phyloP scores from a whole-genome alignment of 2,888 invertebrate species.

The Xestia rhomboidea region DNA sequence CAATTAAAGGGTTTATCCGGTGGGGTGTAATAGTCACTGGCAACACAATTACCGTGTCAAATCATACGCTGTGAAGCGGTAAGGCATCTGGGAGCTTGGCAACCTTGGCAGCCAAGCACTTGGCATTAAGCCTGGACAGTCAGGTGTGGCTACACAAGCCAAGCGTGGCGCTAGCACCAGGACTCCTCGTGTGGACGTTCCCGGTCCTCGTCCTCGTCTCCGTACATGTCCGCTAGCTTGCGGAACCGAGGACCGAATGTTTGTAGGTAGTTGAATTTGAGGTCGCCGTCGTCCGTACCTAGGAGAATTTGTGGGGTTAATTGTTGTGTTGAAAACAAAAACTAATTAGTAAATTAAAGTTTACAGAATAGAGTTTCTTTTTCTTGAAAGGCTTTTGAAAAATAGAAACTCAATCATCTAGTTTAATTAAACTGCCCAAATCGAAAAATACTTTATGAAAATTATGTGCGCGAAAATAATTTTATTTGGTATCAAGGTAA shows the following conservation, averaged over 20 bases:
- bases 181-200: constrained; percentile 94
- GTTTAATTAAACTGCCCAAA: neutral
- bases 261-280: constrained; percentile 98
- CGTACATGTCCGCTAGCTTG: constrained; percentile 98
- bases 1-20: constrained; percentile 56
- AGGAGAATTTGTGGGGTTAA: constrained; percentile 46
- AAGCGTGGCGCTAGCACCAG: constrained; percentile 93
- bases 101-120: constrained; percentile 57
- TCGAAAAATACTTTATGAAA: constrained; percentile 1
- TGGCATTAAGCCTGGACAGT: constrained; percentile 65
- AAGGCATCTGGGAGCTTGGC: constrained; percentile 83
- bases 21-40: constrained; percentile 61
- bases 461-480: neutral
- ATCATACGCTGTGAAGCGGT: constrained; percentile 73
- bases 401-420: neutral
- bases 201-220: constrained; percentile 95
- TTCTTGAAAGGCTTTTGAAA: neutral
- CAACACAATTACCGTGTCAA: constrained; percentile 54
- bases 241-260: constrained; percentile 99
- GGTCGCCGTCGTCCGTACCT: constrained; percentile 97
- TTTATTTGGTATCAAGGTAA: constrained; percentile 2
- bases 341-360: neutral
- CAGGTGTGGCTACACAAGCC: constrained; percentile 85
- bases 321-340: neutral
- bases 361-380: neutral